Percentiles rank a stretch among this genome's conserved stretches.
phyloP scores from a whole-genome alignment of 2,888 invertebrate species.

The Deladenus siricidicola region DNA sequence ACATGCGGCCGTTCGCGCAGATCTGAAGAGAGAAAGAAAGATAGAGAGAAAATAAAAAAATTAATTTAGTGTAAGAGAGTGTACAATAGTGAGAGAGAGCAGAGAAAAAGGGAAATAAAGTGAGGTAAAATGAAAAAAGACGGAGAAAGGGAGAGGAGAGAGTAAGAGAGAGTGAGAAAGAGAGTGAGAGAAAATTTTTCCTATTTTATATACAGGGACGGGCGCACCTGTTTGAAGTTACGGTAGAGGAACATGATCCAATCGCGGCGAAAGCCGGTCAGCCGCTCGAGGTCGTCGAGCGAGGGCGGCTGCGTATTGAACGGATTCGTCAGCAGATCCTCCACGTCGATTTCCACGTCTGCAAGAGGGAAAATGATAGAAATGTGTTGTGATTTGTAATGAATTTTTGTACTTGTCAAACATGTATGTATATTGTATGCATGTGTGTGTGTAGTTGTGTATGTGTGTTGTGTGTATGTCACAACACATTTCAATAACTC shows the following conservation, averaged over 20 bases:
- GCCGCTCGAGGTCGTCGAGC: constrained; percentile 33
- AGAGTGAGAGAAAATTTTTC: neutral
- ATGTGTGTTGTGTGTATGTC: too few relatives aligned
- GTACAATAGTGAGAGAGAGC: too few relatives aligned
- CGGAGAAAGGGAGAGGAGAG: neutral
- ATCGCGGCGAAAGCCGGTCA: constrained; percentile 40
- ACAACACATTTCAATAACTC: constrained; percentile 4
- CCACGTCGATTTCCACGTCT: constrained; percentile 46
- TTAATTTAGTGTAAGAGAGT: too few relatives aligned
- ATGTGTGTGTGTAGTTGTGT: too few relatives aligned
- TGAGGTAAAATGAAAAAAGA: too few relatives aligned
- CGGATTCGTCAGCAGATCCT: constrained; percentile 40
- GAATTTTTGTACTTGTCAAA: neutral
- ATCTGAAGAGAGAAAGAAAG: constrained; percentile 33
- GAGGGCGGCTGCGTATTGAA: constrained; percentile 45
- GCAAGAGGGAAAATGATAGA: neutral
- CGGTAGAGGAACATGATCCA: constrained; percentile 49
- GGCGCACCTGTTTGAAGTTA: constrained; percentile 44
- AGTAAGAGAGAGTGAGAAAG: too few relatives aligned
- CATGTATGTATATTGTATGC: too few relatives aligned
- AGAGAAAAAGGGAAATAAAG: too few relatives aligned
- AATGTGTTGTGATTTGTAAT: too few relatives aligned
- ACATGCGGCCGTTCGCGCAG: constrained; percentile 45
- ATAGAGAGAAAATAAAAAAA: too few relatives aligned
- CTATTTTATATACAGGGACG: neutral